Evolutionary conservation across 1,140 invertebrate species (phyloP), one percentile per base, ranked within the genome.

Genomic region (Homarus americanus): DNA sequence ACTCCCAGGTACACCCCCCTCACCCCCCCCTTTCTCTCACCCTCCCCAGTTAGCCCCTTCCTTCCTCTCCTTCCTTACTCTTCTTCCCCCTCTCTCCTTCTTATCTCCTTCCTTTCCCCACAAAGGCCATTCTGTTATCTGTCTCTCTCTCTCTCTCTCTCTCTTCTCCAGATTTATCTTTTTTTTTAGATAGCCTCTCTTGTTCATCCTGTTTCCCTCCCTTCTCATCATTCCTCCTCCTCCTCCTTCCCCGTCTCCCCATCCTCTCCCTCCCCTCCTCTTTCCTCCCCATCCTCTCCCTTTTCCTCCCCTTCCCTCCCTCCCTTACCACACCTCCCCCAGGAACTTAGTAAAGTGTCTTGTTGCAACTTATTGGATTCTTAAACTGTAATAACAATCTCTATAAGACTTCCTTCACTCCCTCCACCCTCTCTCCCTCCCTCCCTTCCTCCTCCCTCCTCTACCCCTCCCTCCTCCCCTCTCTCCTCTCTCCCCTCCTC

Each of bases 171-270:
- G 17, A 17, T 32, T 32, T 9, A 38, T 41, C 10, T 5, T n/a
- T n/a, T n/a, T n/a, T n/a, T n/a, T n/a, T n/a, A n/a, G n/a, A n/a
- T n/a, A n/a, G n/a, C n/a, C n/a, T n/a, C n/a, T n/a, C n/a, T n/a
- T n/a, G n/a, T n/a, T n/a, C n/a, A n/a, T n/a, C n/a, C n/a, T 36
- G 32, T 49, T 49, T 2, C 36, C 80, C 34, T 1, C 79, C 41
- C 5, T 41, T 9, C 75, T 32, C 75, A 17, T n/a, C 24, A 24
- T 10, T 32, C 17, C 49, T 44, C 28, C 32, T 80, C 75, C 34
- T 78, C 40, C 40, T 78, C 34, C 40, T 78, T 36, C 76, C 40
- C 41, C n/a, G 32, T 40, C 41, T 79, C 76, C 41, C 40, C 41
- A 12, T 79, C 76, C 76, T 79, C 34, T 49, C 20, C 34, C 49